A percentile compares a stretch with the other conserved stretches of the same genome.
phyloP scores from a whole-genome alignment of 1,140 invertebrate genomes.

The Gyrodactylus bullatarudis region DNA sequence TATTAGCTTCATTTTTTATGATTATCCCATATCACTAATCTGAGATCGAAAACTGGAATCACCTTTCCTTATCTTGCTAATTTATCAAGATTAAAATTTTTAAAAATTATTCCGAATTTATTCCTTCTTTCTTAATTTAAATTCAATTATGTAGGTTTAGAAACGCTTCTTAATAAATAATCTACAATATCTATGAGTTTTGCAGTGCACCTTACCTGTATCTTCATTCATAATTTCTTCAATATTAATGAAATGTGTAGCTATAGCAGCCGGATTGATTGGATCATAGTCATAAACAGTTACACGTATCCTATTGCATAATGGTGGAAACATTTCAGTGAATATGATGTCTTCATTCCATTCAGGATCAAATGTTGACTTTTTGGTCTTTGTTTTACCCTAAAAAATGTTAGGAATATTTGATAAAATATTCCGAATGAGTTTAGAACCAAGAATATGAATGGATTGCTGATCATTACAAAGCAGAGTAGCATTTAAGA shows the following conservation, averaged over 20 bases:
- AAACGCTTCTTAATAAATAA: too few relatives aligned
- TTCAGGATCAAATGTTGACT: slow-evolving; percentile 16
- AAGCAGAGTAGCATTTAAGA: neutral
- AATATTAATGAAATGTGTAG: slow-evolving; percentile 19
- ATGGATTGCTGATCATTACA: neutral
- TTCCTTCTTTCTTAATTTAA: too few relatives aligned
- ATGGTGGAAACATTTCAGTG: slow-evolving; percentile 20
- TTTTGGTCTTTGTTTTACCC: slow-evolving; percentile 17
- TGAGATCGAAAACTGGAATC: too few relatives aligned
- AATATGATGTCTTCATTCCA: slow-evolving; percentile 20
- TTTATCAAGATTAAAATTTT: too few relatives aligned
- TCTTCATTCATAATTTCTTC: slow-evolving; percentile 17
- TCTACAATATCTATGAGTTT: too few relatives aligned
- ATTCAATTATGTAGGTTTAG: too few relatives aligned
- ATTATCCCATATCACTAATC: too few relatives aligned
- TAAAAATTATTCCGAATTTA: too few relatives aligned
- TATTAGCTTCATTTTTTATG: too few relatives aligned
- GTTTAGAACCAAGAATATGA: neutral
- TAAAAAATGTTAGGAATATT: slow-evolving; percentile 8
- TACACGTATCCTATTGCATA: slow-evolving; percentile 16
- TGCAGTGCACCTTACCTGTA: neutral
- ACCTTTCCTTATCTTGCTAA: too few relatives aligned
- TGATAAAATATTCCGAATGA: neutral
- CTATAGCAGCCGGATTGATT: slow-evolving; percentile 19
- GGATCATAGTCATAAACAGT: slow-evolving; percentile 17